Conservation (phyloP, 2,113 vertebrate genomes). For the Benitochromis conjunctus region DNA sequence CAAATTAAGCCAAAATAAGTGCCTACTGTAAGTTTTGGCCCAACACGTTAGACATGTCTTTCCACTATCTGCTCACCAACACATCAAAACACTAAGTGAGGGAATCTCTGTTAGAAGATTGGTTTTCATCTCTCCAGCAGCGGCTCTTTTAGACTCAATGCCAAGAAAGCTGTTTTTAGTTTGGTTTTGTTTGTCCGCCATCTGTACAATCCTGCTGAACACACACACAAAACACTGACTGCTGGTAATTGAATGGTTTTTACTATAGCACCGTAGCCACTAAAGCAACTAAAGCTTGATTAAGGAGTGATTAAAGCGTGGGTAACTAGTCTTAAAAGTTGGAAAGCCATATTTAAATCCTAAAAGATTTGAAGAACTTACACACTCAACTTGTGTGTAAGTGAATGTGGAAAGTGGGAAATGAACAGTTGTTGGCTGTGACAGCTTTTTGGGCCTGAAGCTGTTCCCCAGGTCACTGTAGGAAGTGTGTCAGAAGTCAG, state of each 20-base stretch:
- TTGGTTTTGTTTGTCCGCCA: constrained; percentile 12
- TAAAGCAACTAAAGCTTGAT: background rate
- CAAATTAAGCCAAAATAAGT: background rate
- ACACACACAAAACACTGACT: background rate
- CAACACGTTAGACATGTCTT: background rate
- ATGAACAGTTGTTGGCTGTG: background rate
- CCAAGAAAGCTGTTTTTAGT: constrained; percentile 8
- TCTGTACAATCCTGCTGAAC: constrained; percentile 17
- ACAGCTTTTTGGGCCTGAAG: background rate
- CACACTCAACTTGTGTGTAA: background rate
- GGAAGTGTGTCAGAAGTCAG: background rate
- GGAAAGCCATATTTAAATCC: background rate
- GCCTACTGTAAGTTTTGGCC: background rate
- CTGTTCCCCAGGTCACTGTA: background rate
- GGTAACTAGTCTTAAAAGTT: background rate
- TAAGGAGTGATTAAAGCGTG: background rate
- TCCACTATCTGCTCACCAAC: background rate
- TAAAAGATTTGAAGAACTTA: background rate
- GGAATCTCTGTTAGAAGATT: background rate
- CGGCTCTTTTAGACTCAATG: background rate
- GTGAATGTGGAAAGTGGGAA: background rate
- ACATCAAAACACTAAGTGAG: background rate
- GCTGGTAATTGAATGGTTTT: background rate
- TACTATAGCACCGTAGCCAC: background rate
- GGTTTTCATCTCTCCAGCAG: constrained; percentile 2